phyloP scores from a whole-genome alignment of 2,113 vertebrate species.

The Coregonus clupeaformis region DNA sequence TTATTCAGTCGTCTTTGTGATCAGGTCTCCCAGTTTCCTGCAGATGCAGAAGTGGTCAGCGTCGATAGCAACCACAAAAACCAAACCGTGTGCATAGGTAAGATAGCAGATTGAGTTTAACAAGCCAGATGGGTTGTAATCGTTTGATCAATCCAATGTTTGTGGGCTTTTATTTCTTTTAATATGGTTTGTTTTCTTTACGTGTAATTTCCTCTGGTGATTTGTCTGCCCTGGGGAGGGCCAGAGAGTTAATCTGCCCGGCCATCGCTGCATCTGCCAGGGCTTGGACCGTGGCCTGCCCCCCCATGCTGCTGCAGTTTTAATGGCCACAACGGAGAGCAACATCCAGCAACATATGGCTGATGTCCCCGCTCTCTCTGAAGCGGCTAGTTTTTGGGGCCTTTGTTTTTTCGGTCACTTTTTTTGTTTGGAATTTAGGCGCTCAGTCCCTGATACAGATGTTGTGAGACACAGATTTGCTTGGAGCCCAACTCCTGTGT shows the following conservation, averaged over 20 bases:
- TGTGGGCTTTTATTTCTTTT: conserved; percentile 91
- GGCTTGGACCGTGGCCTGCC: conserved; percentile 38
- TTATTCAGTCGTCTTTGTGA: not conserved
- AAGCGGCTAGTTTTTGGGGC: conserved; percentile 21
- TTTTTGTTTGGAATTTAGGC: not conserved
- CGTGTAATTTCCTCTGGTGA: conserved; percentile 77
- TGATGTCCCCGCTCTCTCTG: conserved; percentile 41
- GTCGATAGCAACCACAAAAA: conserved; percentile 40
- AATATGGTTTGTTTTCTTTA: conserved; percentile 92
- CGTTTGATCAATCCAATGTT: conserved; percentile 96
- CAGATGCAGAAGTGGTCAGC: conserved; percentile 32
- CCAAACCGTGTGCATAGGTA: conserved; percentile 52
- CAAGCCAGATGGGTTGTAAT: conserved; percentile 98
- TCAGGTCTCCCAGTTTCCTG: conserved; percentile 22
- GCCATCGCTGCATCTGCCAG: conserved; percentile 36
- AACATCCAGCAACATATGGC: conserved; percentile 41
- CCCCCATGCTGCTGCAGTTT: conserved; percentile 56
- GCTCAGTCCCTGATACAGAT: not conserved
- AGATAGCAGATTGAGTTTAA: conserved; percentile 96
- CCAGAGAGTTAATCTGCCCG: conserved; percentile 50
- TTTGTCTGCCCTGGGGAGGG: conserved; percentile 69
- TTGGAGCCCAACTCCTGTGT: not conserved
- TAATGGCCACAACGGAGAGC: conserved; percentile 50
- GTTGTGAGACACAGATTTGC: not conserved
- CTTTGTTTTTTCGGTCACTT: conserved; percentile 17